Base-by-base conservation (phyloP, 2,888 invertebrate genomes). In the Callyntrura sp. region DNA sequence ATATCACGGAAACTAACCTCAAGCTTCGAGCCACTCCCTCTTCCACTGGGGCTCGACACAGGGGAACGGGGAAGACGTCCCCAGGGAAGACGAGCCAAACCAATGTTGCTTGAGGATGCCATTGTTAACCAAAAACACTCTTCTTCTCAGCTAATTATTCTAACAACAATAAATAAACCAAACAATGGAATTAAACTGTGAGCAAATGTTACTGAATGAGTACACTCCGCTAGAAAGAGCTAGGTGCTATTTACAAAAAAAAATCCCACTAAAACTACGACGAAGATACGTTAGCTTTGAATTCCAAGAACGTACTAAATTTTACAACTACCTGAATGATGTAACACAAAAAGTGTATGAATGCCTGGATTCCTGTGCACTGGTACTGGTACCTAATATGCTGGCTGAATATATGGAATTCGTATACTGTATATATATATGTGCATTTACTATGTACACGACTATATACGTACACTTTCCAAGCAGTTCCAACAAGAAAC, bases 1-100 rank as follows among this genome's bases (percentile, higher is more conserved):
- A 88, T 88, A 23, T 88, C 88, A 20, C 73, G 88, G n/a, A 88
- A 88, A 45, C 82, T 82, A 23, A 88, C 23, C 45, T 88, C 88
- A 68, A 88, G 55, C 43, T 57, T 17, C 9, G 57, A 17, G 23
- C 60, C 43, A 25, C 62, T 20, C 20, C 78, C 57, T 65, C 23
- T n/a, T 14, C 25, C 51, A 43, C 45, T 82, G 12, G 48, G 57
- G 11, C 83, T 68, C 23, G 17, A n/a, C 25, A 55, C 60, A n/a
- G 51, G 81, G 48, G 82, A 70, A 8, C 81, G 62, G 28, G 88
- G 88, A 12, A 88, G 82, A 11, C 55, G 79, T 57, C 88, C 88
- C 88, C 88, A 88, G 11, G 88, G 88, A 35, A 73, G 60, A n/a
- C 82, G 82, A 51, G 35, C 48, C 25, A 88, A 81, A 45, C 88